phyloP scores from a whole-genome alignment of 2,797 vertebrate genomes.

The Halcyon leucocephala region DNA sequence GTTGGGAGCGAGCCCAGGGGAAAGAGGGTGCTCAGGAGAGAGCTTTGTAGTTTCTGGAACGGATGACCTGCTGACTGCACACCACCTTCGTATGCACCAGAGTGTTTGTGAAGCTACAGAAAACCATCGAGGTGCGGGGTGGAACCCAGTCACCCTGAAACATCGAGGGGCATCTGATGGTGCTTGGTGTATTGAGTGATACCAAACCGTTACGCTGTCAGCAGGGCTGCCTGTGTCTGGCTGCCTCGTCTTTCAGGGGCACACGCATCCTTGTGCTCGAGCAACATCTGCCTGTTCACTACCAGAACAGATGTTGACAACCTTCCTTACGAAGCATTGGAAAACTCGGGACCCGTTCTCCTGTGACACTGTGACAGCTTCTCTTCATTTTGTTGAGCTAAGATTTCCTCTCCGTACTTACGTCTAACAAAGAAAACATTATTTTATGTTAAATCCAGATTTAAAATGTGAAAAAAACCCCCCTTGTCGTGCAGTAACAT shows the following conservation, averaged over 20 bases:
- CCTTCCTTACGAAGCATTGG: neutral
- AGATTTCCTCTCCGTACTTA: neutral
- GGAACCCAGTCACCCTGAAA: neutral
- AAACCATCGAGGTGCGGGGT: accelerated
- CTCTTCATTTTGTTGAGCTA: neutral
- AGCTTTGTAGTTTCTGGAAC: neutral
- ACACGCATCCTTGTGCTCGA: accelerated
- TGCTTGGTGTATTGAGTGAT: neutral
- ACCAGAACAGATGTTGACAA: neutral
- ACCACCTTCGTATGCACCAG: accelerated
- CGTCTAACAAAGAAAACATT: neutral
- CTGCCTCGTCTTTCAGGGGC: neutral
- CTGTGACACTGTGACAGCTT: neutral
- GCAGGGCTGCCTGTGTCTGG: neutral
- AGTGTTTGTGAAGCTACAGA: too few species aligned
- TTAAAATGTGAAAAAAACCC: neutral
- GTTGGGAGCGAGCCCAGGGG: accelerated
- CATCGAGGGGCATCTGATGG: neutral
- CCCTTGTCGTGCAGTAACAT: neutral
- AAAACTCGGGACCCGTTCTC: neutral
- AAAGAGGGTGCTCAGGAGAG: too few species aligned
- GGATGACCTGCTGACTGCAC: neutral
- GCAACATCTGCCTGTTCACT: neutral
- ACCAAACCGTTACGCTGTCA: too few species aligned
- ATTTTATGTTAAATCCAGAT: neutral